Evolutionary conservation across 2,888 invertebrate genomes (phyloP), one percentile per base, ranked within the genome.

Genomic region (Epirrhoe alternata): DNA sequence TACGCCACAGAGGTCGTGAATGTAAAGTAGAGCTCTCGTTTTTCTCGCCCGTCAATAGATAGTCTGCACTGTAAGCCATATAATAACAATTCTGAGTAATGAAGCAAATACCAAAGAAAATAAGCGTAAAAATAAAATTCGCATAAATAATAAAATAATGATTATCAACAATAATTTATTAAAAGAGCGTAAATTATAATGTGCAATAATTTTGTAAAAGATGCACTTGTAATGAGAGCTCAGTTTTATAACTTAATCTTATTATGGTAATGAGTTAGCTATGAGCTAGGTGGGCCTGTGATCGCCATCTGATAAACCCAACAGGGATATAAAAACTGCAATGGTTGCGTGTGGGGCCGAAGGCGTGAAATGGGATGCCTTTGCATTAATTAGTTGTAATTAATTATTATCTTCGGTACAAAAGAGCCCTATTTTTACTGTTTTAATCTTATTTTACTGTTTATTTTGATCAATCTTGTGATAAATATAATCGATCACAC

Each of bases 351-450:
- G 60, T 60, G 56, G 47, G 30, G 45, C 35, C 35, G 42, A 42
- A 63, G 63, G 63, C 60, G 67, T 67, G 63, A 60, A 63, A 67
- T 58, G 33, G 35, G 55, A 59, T 60, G 49, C 47, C 49, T 49
- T 35, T 35, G 47, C 38, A 30, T 63, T 67, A 67, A 67, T 67
- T 67, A 67, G 55, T 52, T n/a, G 63, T 63, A 56, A 60, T 67
- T 67, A 56, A 60, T 55, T 55, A 56, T 30, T 57, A 56, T 57
- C 58, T 58, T 14, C 5, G 0, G 8, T 31, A 45, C 38, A 38
- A 30, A 42, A 5, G 42, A 17, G 12, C 12, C 12, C 12, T 10
- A 42, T 42, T 42, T 42, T 10, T 12, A 12, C 12, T 38, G 1
- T n/a, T n/a, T n/a, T n/a, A n/a, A n/a, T n/a, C 24, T 24, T 24